Evolutionary conservation across 35 echinoderm and acorn worm species (phyloP).

Genomic region (Lytechinus pictus): DNA sequence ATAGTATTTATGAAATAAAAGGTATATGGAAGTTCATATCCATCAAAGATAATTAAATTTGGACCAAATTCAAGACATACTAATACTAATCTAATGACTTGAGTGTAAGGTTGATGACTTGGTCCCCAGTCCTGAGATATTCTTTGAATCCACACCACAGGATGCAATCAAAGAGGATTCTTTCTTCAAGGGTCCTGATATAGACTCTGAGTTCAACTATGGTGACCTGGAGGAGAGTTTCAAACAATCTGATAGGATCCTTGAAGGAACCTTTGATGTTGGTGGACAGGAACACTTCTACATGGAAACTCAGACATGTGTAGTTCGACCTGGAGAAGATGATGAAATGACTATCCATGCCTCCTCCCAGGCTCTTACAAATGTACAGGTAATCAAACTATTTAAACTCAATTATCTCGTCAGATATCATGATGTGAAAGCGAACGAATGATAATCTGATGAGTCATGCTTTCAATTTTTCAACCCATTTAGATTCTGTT

Average conservation of each 20-base stretch:
- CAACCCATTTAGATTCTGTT: too few relatives aligned
- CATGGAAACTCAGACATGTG: constrained; percentile 48
- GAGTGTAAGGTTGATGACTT: too few relatives aligned
- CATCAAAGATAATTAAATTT: too few relatives aligned
- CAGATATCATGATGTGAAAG: too few relatives aligned
- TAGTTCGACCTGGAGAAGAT: constrained; percentile 3
- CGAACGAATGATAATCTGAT: too few relatives aligned
- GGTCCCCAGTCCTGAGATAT: too few relatives aligned
- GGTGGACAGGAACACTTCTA: constrained; percentile 52
- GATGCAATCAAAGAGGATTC: constrained; percentile 44
- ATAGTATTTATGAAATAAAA: too few relatives aligned
- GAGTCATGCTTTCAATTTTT: too few relatives aligned
- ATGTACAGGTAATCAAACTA: neutral
- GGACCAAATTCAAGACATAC: too few relatives aligned
- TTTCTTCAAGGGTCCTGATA: neutral
- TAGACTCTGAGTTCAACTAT: neutral
- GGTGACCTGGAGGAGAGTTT: constrained; percentile 38
- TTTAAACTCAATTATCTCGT: too few relatives aligned
- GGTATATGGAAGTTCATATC: too few relatives aligned
- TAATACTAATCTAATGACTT: too few relatives aligned
- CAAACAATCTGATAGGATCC: neutral
- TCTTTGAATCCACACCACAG: neutral
- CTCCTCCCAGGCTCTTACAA: neutral
- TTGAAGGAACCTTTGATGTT: constrained; percentile 15
- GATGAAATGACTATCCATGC: constrained; percentile 37